phyloP scores from a whole-genome alignment of 2,888 invertebrate genomes.

The Trichacis sp. region DNA sequence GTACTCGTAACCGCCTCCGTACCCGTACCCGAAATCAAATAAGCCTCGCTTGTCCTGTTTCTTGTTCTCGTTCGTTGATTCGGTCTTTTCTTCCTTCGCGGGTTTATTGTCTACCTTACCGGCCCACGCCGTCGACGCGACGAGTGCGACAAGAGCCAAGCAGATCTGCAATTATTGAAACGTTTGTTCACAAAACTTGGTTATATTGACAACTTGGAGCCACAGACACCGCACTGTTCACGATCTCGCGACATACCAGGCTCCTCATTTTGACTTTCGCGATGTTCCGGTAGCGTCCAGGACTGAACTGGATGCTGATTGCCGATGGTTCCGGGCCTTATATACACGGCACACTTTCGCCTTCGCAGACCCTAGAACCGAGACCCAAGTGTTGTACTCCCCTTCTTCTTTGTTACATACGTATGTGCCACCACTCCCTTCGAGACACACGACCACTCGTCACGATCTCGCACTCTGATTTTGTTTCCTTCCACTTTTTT shows the following conservation, averaged over 20 bases:
- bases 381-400: slow-evolving; percentile 59
- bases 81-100: slow-evolving; percentile 69
- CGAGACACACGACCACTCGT: slow-evolving; percentile 60
- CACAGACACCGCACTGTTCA: slow-evolving; percentile 11
- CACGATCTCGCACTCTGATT: slow-evolving; percentile 54
- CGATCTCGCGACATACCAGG: slow-evolving; percentile 60
- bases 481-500: slow-evolving; percentile 47
- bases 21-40: slow-evolving; percentile 83
- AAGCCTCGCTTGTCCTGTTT: slow-evolving; percentile 87
- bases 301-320: slow-evolving; percentile 73
- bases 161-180: slow-evolving; percentile 73
- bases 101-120: slow-evolving; percentile 71
- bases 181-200: too few species aligned
- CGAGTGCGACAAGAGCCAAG: slow-evolving; percentile 81
- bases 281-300: slow-evolving; percentile 71
- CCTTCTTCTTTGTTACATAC: slow-evolving; percentile 64
- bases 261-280: slow-evolving; percentile 66
- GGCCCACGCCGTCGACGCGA: slow-evolving; percentile 75
- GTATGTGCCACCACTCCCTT: slow-evolving; percentile 61
- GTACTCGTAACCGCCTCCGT: slow-evolving; percentile 79
- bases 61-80: slow-evolving; percentile 63
- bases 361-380: slow-evolving; percentile 63
- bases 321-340: slow-evolving; percentile 71
- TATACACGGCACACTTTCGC: slow-evolving; percentile 74
- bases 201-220: too few species aligned